Conservation (phyloP, 2,888 invertebrate species). For the Galeopsomyia nigrocyanea region DNA sequence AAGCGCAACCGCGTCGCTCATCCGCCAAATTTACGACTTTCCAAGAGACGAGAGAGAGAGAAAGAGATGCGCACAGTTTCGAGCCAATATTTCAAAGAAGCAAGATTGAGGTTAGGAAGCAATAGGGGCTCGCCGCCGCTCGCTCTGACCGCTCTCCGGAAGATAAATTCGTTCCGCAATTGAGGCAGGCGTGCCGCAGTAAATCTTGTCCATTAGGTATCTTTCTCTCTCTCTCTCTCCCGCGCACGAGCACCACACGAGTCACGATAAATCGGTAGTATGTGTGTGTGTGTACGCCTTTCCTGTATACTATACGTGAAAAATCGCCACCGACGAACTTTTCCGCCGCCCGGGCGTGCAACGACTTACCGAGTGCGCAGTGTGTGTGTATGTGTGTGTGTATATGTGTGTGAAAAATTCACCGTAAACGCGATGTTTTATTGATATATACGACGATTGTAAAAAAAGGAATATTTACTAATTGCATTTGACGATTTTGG, state of each 20-base stretch:
- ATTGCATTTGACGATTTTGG: too few species aligned
- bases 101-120: slow-evolving; percentile 66
- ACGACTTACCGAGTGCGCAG: too few species aligned
- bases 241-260: not conserved
- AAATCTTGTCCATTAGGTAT: slow-evolving; percentile 60
- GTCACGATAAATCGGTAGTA: too few species aligned
- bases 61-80: slow-evolving; percentile 10
- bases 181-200: slow-evolving; percentile 61
- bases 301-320: slow-evolving; percentile 11
- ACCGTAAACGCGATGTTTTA: too few species aligned
- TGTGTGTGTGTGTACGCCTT: not conserved
- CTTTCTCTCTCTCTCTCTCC: slow-evolving; percentile 50
- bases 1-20: slow-evolving; percentile 20
- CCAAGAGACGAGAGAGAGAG: not conserved
- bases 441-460: too few species aligned
- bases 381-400: too few species aligned
- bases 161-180: slow-evolving; percentile 68
- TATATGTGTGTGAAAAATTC: too few species aligned
- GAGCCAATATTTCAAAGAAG: slow-evolving; percentile 65
- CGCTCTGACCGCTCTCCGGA: slow-evolving; percentile 53
- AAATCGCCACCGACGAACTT: slow-evolving; percentile 17
- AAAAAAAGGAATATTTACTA: too few species aligned
- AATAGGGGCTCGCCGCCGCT: slow-evolving; percentile 61
- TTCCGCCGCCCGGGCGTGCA: too few species aligned
- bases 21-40: slow-evolving; percentile 48